Base-by-base conservation (phyloP, 1,140 invertebrate species). In the Yoshiicerus persimilis region DNA sequence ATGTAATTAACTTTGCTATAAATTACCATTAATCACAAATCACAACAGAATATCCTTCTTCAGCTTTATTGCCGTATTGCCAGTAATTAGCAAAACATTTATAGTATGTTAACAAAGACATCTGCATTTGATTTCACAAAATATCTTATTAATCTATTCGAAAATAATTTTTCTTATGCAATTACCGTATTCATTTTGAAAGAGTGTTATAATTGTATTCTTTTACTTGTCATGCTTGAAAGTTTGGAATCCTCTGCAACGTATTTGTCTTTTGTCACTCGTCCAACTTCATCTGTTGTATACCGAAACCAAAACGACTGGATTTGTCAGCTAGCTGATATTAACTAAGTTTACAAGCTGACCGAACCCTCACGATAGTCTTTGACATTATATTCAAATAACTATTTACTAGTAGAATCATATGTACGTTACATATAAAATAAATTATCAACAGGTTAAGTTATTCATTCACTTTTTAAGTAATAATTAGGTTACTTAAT, bases 51-150 rank as follows among this genome's bases (percentile, higher is more conserved):
- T 80, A 34, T 80, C 75, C 75, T 80, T 80, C 75, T 36, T 36
- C 30, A 80, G 75, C 75, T 80, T 80, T 80, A 80, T 80, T 80
- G 75, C 75, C 75, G n/a, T 36, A 36, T 80, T 80, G 75, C 75
- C 75, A 80, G 75, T 80, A 80, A 56, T n/a, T 56, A 80, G 70
- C 30, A 77, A 32, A 16, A 27, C 66, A 32, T 80, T 80, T 75
- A 16, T 80, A 80, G 34, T 34, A 80, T 80, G 30, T 32, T 80
- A 70, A 70, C 34, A 34, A 80, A 34, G 30, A 80, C 75, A 36
- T 80, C 47, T 56, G 47, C 47, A n/a, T 56, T n/a, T n/a, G n/a
- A n/a, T n/a, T 36, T 34, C 32, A 80, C 30, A 80, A 80, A 9
- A 25, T 30, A 36, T 80, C 13, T 80, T 77, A 36, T n/a, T 38